Conservation (phyloP, 2,797 vertebrate species). For the Enteromius paludinosus region DNA sequence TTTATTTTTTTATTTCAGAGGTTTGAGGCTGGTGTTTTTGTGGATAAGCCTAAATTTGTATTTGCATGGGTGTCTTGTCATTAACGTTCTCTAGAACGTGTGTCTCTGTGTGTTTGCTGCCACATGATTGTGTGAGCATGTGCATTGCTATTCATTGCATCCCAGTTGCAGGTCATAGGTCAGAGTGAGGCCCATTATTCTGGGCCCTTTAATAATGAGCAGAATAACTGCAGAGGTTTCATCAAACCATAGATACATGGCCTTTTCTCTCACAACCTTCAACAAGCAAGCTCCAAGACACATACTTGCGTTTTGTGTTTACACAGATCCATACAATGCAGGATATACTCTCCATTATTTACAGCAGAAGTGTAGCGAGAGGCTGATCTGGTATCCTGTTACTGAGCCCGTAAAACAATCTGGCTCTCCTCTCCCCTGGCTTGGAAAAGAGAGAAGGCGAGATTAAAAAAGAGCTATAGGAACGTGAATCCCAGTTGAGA, state of each 20-base stretch:
- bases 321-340: constrained; percentile 60
- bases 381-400: constrained; percentile 78
- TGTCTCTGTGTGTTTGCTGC: not conserved
- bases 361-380: constrained; percentile 77
- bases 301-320: constrained; percentile 20
- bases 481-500: constrained; percentile 39
- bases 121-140: not conserved
- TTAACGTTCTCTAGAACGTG: not conserved
- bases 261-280: constrained; percentile 53
- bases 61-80: not conserved
- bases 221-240: constrained; percentile 63
- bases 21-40: no score
- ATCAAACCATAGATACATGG: constrained; percentile 1
- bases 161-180: constrained; percentile 75
- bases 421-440: constrained; percentile 52
- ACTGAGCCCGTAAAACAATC: constrained; percentile 73
- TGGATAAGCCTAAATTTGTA: not conserved
- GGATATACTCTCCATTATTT: constrained; percentile 78
- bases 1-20: no score
- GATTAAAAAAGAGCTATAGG: constrained; percentile 18
- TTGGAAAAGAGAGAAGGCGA: constrained; percentile 31
- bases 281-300: constrained; percentile 40
- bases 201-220: constrained; percentile 70
- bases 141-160: constrained; percentile 70
- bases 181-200: constrained; percentile 68